Evolutionary conservation across 2,888 invertebrate species (phyloP).

Genomic region (Lasioglossum lativentre): DNA sequence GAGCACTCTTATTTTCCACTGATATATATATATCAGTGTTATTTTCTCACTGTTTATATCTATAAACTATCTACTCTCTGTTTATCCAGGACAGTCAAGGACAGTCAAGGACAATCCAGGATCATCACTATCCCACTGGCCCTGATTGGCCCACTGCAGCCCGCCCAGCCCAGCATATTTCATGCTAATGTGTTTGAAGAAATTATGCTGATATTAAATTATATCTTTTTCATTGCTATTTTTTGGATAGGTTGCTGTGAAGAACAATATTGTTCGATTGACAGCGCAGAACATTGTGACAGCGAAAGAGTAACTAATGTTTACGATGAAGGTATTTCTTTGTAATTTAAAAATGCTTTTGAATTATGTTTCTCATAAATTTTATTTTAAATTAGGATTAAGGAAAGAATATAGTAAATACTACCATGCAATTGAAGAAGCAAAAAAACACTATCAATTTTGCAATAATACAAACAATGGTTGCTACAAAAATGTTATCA

Average conservation of each 20-base stretch:
- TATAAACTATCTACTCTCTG: too few relatives aligned
- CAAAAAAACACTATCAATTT: constrained; percentile 85
- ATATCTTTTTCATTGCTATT: constrained; percentile 32
- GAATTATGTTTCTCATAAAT: constrained; percentile 2
- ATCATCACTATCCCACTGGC: too few relatives aligned
- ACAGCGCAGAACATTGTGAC: constrained; percentile 48
- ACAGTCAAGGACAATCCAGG: too few relatives aligned
- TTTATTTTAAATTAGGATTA: constrained; percentile 83
- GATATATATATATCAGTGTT: too few relatives aligned
- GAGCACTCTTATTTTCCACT: too few relatives aligned
- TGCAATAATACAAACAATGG: constrained; percentile 87
- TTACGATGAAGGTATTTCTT: constrained; percentile 63
- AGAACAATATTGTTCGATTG: constrained; percentile 65
- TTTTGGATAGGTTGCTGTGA: constrained; percentile 33
- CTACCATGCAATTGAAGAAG: constrained; percentile 85
- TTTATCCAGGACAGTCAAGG: too few relatives aligned
- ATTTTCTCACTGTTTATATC: too few relatives aligned
- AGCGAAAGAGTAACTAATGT: constrained; percentile 18
- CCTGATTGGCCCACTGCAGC: too few relatives aligned
- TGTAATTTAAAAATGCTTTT: background rate
- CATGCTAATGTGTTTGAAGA: constrained; percentile 24
- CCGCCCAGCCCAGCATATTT: constrained; percentile 11
- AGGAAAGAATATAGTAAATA: constrained; percentile 85
- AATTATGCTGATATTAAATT: constrained; percentile 33
- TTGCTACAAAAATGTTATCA: constrained; percentile 88